phyloP scores from a whole-genome alignment of 2,888 invertebrate species.

The Lathronympha strigana region DNA sequence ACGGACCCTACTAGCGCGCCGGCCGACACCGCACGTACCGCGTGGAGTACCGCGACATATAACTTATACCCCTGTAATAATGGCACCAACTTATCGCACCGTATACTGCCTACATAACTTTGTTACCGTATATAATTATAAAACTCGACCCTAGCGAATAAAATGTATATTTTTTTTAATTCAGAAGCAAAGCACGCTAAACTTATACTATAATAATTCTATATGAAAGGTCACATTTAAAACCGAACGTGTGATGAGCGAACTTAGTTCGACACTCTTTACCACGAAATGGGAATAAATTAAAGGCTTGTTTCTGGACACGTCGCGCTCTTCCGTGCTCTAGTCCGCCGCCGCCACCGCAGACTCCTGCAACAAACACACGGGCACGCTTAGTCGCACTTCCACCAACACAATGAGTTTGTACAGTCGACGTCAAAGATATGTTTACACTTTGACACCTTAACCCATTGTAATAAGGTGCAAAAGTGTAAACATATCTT shows the following conservation, averaged over 20 bases:
- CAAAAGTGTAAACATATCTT: no score
- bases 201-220: conserved; percentile 81
- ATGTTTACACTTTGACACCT: no score
- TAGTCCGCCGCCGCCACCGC: conserved; percentile 71
- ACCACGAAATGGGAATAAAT: conserved; percentile 78
- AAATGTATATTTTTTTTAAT: conserved; percentile 81
- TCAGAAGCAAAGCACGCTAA: conserved; percentile 84
- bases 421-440: no score
- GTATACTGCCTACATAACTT: conserved; percentile 84
- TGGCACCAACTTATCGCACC: conserved; percentile 85
- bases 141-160: conserved; percentile 80
- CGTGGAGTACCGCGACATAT: conserved; percentile 55
- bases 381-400: no score
- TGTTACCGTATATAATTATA: conserved; percentile 78
- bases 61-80: conserved; percentile 84
- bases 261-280: conserved; percentile 78
- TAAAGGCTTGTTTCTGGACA: conserved; percentile 70
- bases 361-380: conserved; percentile 60
- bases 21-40: neutral
- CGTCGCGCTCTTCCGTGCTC: conserved; percentile 53
- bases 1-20: conserved; percentile 16
- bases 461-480: no score
- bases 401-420: neutral
- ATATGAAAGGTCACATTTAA: conserved; percentile 73
- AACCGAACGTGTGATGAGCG: conserved; percentile 73